Base-by-base conservation (phyloP, 1,140 invertebrate species). In the Anastrepha obliqua region DNA sequence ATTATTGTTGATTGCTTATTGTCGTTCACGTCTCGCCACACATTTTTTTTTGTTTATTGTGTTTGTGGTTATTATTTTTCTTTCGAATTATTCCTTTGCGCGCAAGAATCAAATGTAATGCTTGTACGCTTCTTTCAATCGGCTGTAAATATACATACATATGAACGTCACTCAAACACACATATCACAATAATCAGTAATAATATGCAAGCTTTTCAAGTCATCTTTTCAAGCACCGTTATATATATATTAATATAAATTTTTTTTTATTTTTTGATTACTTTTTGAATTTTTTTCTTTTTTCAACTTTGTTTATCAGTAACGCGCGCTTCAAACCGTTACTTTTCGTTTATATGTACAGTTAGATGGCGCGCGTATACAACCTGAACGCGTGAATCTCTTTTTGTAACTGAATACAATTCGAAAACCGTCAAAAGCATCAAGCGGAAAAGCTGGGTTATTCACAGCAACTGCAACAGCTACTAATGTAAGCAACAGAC, bases 391-490 rank as follows among this genome's bases (percentile, higher is more conserved):
- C 58, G 47, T 85, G 55, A 85, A 78, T 74, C 59, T 87, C 86
- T 78, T 88, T 86, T 88, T 87, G 86, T 81, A 81, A 88, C 88
- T 88, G 88, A 88, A 81, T n/a, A 60, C 70, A 55, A 88, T 88
- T 86, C 64, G 64, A 44, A 51, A 13, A 87, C 55, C 60, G n/a
- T 70, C 11, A 87, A 87, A 60, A 87, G 51, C 44, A 87, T 39
- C 13, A 62, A 86, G 55, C 59, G 44, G 55, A 39, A 85, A 60
- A 85, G 4, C n/a, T 15, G 29, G 29, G 29, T 1, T 29, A 29
- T 29, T 29, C 7, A 29, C 55, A 86, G 85, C 59, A 13, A 58
- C 85, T 6, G 85, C 29, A 59, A n/a, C 51, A 29, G 29, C 29
- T 29, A 29, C 29, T 29, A 29, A 29, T 55, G 9, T 55, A 29